Evolutionary conservation across 2,113 vertebrate genomes (phyloP).

Genomic region (Sinocyclocheilus anshuiensis): DNA sequence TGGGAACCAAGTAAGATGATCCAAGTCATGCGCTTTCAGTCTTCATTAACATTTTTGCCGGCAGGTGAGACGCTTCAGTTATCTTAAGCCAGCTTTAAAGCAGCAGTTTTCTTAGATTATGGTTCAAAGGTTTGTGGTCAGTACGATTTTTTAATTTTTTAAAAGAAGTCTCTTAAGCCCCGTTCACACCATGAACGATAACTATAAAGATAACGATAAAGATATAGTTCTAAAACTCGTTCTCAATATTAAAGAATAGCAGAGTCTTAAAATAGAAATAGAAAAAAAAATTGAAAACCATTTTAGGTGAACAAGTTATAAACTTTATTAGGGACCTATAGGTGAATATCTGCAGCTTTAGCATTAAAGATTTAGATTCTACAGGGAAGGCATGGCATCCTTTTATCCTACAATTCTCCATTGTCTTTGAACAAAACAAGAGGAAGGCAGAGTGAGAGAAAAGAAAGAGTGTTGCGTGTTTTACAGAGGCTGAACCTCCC

Average conservation of each 20-base stretch:
- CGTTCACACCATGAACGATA: too few species aligned
- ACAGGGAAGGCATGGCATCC: conserved; percentile 6
- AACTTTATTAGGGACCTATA: background rate
- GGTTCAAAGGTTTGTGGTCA: background rate
- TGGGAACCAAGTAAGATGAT: background rate
- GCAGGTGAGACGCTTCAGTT: background rate
- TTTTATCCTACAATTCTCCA: conserved; percentile 33
- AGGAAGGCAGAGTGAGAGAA: background rate
- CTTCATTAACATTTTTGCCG: background rate
- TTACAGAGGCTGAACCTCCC: background rate
- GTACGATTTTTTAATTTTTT: background rate
- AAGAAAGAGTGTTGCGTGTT: conserved; percentile 5
- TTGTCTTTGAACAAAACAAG: background rate
- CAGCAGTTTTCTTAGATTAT: background rate
- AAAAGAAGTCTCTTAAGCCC: background rate
- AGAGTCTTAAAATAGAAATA: background rate
- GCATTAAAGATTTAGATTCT: background rate
- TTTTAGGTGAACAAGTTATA: too few species aligned
- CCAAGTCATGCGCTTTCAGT: background rate
- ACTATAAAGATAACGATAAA: too few species aligned
- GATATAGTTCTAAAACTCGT: too few species aligned
- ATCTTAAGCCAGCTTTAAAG: background rate
- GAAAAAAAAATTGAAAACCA: too few species aligned
- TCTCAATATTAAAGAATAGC: too few species aligned
- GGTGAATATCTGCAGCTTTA: conserved; percentile 13